Conservation (phyloP, 2,113 vertebrate genomes). For the Numida meleagris region DNA sequence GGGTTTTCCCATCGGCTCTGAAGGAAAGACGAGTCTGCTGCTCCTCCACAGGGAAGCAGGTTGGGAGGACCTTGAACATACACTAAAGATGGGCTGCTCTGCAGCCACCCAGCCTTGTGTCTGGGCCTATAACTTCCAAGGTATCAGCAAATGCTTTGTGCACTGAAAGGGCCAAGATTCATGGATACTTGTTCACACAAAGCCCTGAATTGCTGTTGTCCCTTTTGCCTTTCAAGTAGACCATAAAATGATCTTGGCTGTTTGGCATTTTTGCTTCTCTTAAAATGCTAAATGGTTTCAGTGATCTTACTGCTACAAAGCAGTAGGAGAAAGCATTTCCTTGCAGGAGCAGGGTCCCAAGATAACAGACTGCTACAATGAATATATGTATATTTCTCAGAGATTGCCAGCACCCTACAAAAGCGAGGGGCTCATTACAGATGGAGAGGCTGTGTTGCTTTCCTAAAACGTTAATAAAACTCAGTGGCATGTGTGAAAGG, state of each 20-base stretch:
- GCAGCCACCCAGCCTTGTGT: background rate
- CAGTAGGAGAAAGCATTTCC: background rate
- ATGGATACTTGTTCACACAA: background rate
- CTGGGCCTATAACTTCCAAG: background rate
- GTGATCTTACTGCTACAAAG: background rate
- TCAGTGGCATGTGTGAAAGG: background rate
- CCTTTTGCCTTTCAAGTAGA: background rate
- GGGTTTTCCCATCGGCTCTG: conserved; percentile 18
- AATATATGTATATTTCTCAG: background rate
- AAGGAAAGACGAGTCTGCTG: background rate
- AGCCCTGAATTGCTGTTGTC: background rate
- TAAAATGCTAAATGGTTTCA: background rate
- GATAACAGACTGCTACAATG: accelerated
- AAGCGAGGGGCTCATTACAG: background rate
- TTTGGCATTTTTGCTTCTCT: background rate
- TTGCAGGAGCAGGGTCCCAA: background rate
- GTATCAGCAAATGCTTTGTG: background rate
- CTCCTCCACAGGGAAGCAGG: background rate
- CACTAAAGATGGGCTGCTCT: background rate
- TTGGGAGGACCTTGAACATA: background rate
- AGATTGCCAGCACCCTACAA: background rate
- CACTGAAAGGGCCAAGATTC: background rate
- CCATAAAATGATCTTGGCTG: background rate
- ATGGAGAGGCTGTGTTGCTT: background rate
- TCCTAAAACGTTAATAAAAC: background rate